A percentile compares a stretch with the other conserved stretches of the same genome.
These are phyloP conservation scores for Dendrocincla tyrannina DNA, from an alignment of 2,797 vertebrate genomes.

Conservation along the genomic window DNA sequence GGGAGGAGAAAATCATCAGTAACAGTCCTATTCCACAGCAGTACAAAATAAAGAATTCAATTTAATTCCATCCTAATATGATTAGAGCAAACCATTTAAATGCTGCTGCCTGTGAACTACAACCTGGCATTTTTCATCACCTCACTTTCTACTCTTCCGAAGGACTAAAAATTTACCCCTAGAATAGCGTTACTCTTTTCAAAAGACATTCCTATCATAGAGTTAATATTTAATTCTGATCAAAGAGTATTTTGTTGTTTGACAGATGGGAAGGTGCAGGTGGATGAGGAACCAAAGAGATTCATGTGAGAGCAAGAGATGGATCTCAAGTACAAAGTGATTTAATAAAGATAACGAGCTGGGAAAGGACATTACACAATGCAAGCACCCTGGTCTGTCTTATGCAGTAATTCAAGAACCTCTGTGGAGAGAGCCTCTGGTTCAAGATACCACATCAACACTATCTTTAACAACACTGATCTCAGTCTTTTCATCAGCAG, in stretches of 20 bases:
- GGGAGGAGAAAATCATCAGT: neutral
- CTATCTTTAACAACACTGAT: neutral
- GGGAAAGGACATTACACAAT: neutral
- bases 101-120: constrained; percentile 52
- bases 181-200: neutral
- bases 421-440: neutral
- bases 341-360: constrained; percentile 1
- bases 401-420: constrained; percentile 30
- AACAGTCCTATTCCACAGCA: constrained; percentile 29
- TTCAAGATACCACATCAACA: neutral
- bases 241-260: neutral
- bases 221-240: neutral
- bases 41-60: constrained; percentile 53
- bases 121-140: constrained; percentile 62
- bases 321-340: neutral
- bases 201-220: neutral
- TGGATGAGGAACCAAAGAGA: constrained; percentile 20
- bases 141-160: constrained; percentile 32
- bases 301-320: neutral
- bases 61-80: constrained; percentile 65
- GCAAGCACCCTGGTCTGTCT: constrained; percentile 12
- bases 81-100: constrained; percentile 71
- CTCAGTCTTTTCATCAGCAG: neutral
- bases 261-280: neutral
- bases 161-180: neutral